Percentiles rank a stretch among this genome's conserved stretches.
Conservation (phyloP, 2,113 vertebrate species). For the Otus sunia region DNA sequence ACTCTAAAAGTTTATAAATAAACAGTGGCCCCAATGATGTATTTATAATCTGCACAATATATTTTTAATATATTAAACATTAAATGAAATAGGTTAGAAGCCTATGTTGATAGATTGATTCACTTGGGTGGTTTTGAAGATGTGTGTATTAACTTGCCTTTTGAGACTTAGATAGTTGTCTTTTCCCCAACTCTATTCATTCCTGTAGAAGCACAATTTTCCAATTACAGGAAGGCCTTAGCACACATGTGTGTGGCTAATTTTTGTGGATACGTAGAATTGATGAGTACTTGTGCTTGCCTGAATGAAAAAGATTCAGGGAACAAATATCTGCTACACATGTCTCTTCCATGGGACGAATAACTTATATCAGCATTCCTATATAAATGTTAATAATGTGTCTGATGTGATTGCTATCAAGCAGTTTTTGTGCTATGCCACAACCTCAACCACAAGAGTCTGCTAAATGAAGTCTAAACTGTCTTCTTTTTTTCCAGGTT, state of each 20-base stretch:
- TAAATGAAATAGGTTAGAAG: background rate
- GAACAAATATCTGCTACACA: background rate
- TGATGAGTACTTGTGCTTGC: background rate
- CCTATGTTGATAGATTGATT: background rate
- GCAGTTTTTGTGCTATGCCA: background rate
- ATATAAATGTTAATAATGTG: constrained; percentile 36
- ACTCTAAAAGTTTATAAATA: background rate
- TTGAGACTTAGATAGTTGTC: background rate
- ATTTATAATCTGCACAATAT: background rate
- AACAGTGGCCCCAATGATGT: background rate
- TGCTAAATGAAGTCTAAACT: background rate
- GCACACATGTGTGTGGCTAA: background rate
- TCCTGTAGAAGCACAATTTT: background rate
- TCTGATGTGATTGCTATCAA: background rate
- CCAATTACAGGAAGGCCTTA: background rate
- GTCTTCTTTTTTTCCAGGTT: background rate
- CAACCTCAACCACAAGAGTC: background rate
- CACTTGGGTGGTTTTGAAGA: background rate
- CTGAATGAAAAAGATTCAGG: background rate
- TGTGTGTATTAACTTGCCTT: background rate
- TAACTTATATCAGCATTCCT: background rate
- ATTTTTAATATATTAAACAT: background rate
- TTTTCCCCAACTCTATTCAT: background rate
- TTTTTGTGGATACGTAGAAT: background rate
- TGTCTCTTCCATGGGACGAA: background rate